Conservation (phyloP, 1,140 invertebrate genomes). For the Periplaneta americana region DNA sequence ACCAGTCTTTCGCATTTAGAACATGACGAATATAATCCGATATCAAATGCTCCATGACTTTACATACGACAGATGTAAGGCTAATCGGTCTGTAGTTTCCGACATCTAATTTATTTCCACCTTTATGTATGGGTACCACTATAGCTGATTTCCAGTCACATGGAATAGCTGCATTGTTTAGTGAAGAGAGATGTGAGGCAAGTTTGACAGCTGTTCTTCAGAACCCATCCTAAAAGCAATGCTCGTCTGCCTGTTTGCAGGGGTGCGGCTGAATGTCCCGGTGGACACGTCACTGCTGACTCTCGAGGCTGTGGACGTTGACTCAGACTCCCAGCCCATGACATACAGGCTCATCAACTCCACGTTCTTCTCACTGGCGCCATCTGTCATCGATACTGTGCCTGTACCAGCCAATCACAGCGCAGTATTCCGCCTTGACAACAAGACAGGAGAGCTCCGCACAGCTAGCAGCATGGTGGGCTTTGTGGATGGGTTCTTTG, state of each 20-base stretch:
- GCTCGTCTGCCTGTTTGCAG: slow-evolving; percentile 22
- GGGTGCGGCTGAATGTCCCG: slow-evolving; percentile 68
- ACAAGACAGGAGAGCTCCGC: slow-evolving; percentile 57
- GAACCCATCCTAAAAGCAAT: too few relatives aligned
- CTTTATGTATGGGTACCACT: too few relatives aligned
- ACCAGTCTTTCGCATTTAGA: too few relatives aligned
- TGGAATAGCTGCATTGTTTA: too few relatives aligned
- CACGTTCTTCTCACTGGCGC: slow-evolving; percentile 53
- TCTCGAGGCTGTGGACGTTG: slow-evolving; percentile 58
- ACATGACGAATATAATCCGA: too few relatives aligned
- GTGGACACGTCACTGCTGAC: slow-evolving; percentile 63
- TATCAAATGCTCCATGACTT: too few relatives aligned
- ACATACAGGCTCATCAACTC: slow-evolving; percentile 56
- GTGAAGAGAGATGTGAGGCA: too few relatives aligned
- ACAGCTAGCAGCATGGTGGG: slow-evolving; percentile 60
- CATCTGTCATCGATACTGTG: slow-evolving; percentile 43
- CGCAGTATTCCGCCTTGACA: slow-evolving; percentile 51
- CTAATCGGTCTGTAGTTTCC: too few relatives aligned
- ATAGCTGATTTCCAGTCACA: too few relatives aligned
- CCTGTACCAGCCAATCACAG: slow-evolving; percentile 30
- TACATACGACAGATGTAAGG: too few relatives aligned
- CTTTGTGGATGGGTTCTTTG: slow-evolving; percentile 66
- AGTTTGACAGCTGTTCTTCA: too few relatives aligned
- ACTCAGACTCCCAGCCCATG: slow-evolving; percentile 58
- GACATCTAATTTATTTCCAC: too few relatives aligned